Conservation (phyloP, 2,113 vertebrate genomes). For the Mesembrinibis cayennensis region DNA sequence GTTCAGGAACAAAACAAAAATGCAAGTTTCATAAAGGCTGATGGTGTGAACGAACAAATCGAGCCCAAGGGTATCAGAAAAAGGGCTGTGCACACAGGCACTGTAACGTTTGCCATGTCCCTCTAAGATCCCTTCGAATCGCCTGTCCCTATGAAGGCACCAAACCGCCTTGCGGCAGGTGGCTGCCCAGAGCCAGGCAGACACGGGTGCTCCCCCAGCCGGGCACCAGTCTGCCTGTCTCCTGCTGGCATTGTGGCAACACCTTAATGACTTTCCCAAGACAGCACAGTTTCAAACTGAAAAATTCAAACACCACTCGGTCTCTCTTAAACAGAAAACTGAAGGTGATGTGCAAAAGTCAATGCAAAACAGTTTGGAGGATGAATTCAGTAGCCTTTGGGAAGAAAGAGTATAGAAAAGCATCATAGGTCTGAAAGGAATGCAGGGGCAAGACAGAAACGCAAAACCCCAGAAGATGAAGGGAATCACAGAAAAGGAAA, state of each 20-base stretch:
- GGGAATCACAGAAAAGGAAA: not conserved
- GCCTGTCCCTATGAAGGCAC: not conserved
- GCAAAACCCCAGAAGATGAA: not conserved
- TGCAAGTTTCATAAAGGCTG: not conserved
- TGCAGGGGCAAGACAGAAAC: not conserved
- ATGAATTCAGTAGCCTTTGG: not conserved
- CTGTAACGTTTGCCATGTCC: fast-evolving
- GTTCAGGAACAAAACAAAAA: not conserved
- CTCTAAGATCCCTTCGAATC: not conserved
- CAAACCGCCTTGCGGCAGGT: too few relatives aligned
- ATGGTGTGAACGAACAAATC: not conserved
- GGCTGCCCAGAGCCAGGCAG: not conserved
- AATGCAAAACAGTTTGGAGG: not conserved
- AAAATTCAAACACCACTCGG: not conserved
- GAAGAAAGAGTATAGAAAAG: not conserved
- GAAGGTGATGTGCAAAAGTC: not conserved
- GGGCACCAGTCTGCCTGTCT: not conserved
- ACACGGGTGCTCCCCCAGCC: not conserved
- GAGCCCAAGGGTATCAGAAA: not conserved
- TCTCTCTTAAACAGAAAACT: not conserved
- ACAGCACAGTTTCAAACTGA: not conserved
- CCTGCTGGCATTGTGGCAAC: not conserved
- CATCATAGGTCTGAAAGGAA: not conserved
- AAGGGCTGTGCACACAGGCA: not conserved
- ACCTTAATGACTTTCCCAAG: not conserved